phyloP scores from a whole-genome alignment of 2,113 vertebrate genomes.

The Ceuthmochares aereus region DNA sequence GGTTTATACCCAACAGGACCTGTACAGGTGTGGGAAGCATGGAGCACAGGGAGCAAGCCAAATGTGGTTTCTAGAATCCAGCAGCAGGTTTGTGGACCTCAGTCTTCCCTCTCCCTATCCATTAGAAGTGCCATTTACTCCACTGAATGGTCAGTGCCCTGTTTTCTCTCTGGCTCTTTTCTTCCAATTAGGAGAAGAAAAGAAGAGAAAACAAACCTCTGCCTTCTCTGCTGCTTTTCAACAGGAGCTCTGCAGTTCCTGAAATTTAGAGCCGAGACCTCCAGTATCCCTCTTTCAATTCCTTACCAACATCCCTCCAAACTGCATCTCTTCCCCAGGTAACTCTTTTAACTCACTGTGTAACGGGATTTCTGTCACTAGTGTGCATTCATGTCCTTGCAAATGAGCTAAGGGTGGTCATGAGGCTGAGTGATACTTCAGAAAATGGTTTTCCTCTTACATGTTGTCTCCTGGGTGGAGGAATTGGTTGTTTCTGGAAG shows the following conservation, averaged over 20 bases:
- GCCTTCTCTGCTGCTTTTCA: neutral
- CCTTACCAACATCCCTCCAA: neutral
- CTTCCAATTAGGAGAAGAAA: neutral
- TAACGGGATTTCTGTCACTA: neutral
- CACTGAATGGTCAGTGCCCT: too few relatives aligned
- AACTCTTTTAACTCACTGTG: neutral
- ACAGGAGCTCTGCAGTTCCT: neutral
- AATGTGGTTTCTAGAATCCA: neutral
- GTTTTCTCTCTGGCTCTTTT: neutral
- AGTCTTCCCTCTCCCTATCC: neutral
- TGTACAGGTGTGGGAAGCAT: accelerated
- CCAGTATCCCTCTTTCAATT: neutral
- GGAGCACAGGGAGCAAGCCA: neutral
- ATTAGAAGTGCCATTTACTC: accelerated
- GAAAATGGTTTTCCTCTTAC: neutral
- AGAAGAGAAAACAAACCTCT: neutral
- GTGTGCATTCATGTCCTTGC: accelerated
- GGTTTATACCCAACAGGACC: neutral
- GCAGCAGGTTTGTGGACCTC: neutral
- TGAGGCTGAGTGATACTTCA: neutral
- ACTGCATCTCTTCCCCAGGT: neutral
- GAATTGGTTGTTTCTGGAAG: neutral
- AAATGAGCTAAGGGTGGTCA: accelerated
- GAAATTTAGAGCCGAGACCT: neutral
- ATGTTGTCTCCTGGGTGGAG: accelerated